Evolutionary conservation across 2,888 invertebrate species (phyloP).

Genomic region (Bellardia bayeri): DNA sequence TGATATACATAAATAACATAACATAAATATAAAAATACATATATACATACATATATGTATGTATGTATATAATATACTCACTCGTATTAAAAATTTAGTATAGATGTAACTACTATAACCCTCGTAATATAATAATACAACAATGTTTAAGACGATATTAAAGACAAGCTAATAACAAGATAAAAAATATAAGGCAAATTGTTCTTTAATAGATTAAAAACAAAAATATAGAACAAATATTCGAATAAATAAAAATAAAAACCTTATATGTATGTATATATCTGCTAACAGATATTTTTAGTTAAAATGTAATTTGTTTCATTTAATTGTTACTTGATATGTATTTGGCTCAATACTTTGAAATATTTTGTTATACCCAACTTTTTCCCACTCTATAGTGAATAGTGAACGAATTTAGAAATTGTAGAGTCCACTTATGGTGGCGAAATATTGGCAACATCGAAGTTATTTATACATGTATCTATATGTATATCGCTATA

Average conservation of each 20-base stretch:
- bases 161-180: conserved; percentile 29
- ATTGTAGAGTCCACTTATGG: too few relatives aligned
- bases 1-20: conserved; percentile 14
- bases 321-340: neutral
- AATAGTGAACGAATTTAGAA: too few relatives aligned
- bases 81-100: conserved; percentile 35
- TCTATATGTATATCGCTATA: too few relatives aligned
- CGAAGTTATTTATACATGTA: too few relatives aligned
- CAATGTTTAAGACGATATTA: conserved; percentile 19
- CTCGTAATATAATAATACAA: conserved; percentile 22
- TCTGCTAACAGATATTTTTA: conserved; percentile 30
- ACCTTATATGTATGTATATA: neutral
- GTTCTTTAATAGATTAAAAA: conserved; percentile 6
- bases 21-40: conserved; percentile 34
- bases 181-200: conserved; percentile 11
- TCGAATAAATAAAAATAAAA: conserved; percentile 31
- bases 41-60: too few relatives aligned
- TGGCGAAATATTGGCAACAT: too few relatives aligned
- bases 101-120: conserved; percentile 1
- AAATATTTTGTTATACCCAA: too few relatives aligned
- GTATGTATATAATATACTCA: conserved; percentile 50
- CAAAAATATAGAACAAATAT: conserved; percentile 16
- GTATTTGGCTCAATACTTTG: too few relatives aligned
- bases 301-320: neutral
- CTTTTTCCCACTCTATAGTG: too few relatives aligned